These are phyloP conservation scores for Xestia c-nigrum DNA, from an alignment of 2,888 invertebrate genomes.

Conservation along the genomic window DNA sequence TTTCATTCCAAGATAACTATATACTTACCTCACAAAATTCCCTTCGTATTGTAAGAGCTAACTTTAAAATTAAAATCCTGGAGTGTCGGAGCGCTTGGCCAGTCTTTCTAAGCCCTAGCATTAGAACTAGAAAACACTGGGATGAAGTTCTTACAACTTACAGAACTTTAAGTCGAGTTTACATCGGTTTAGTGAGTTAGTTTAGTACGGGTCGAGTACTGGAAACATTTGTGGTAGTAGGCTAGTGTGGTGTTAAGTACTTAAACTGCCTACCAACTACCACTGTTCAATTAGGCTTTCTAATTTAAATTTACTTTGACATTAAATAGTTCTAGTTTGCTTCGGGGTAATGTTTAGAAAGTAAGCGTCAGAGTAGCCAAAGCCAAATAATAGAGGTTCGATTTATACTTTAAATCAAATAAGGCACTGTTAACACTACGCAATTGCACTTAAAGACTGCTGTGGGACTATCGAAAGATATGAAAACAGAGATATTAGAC, in stretches of 20 bases:
- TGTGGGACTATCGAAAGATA: not conserved
- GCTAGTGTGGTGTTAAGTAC: not conserved
- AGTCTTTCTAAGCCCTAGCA: conserved; percentile 12
- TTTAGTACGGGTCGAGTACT: not conserved
- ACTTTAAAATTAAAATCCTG: conserved; percentile 26
- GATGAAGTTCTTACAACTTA: conserved; percentile 34
- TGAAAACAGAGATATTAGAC: not conserved
- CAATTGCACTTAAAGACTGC: not conserved
- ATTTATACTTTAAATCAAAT: not conserved
- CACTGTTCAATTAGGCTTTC: conserved; percentile 4
- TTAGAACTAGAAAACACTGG: conserved; percentile 35
- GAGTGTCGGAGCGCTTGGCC: conserved; percentile 20
- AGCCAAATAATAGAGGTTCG: not conserved
- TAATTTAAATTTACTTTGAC: not conserved
- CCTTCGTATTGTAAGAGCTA: not conserved
- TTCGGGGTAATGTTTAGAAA: not conserved
- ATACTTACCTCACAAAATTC: not conserved
- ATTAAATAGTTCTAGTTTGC: not conserved
- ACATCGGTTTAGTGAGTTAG: conserved; percentile 14
- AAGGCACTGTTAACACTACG: not conserved
- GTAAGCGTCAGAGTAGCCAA: not conserved
- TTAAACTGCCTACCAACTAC: not conserved
- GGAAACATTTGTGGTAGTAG: not conserved
- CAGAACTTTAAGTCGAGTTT: conserved; percentile 29
- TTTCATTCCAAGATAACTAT: not conserved